A percentile compares a stretch with the other conserved stretches of the same genome.
These are phyloP conservation scores for Orchesella cincta DNA, from an alignment of 1,140 invertebrate genomes.

Conservation along the genomic window DNA sequence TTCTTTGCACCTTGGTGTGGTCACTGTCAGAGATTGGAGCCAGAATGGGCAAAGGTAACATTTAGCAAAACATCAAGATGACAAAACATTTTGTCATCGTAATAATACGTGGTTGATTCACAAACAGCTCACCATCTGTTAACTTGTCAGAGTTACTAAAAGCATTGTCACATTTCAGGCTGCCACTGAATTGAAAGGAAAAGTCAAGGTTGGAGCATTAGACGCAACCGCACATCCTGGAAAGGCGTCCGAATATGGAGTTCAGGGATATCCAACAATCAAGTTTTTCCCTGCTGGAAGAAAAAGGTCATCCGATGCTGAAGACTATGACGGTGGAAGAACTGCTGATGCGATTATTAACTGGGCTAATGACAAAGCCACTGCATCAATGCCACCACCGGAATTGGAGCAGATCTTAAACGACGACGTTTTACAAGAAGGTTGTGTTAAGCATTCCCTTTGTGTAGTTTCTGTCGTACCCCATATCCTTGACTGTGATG, in stretches of 20 bases:
- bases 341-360: constrained; percentile 85
- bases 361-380: constrained; percentile 66
- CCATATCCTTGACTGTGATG: constrained; percentile 95
- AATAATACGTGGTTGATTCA: too few species aligned
- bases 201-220: constrained; percentile 88
- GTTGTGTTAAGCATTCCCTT: constrained; percentile 82
- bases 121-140: too few species aligned
- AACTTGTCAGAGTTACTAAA: too few species aligned
- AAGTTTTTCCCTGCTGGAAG: constrained; percentile 88
- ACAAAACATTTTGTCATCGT: too few species aligned
- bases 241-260: constrained; percentile 75
- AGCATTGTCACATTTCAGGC: constrained; percentile 65
- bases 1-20: constrained; percentile 98
- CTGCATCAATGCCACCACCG: constrained; percentile 39
- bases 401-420: constrained; percentile 57
- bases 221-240: constrained; percentile 90
- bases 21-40: constrained; percentile 94
- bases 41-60: constrained; percentile 80
- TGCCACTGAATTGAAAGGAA: constrained; percentile 90
- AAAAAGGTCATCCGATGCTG: constrained; percentile 67
- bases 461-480: constrained; percentile 94
- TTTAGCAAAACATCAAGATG: too few species aligned
- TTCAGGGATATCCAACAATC: constrained; percentile 96
- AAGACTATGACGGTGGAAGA: constrained; percentile 87
- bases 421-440: constrained; percentile 67